phyloP scores from a whole-genome alignment of 1,140 invertebrate genomes.

The Euwallacea similis region DNA sequence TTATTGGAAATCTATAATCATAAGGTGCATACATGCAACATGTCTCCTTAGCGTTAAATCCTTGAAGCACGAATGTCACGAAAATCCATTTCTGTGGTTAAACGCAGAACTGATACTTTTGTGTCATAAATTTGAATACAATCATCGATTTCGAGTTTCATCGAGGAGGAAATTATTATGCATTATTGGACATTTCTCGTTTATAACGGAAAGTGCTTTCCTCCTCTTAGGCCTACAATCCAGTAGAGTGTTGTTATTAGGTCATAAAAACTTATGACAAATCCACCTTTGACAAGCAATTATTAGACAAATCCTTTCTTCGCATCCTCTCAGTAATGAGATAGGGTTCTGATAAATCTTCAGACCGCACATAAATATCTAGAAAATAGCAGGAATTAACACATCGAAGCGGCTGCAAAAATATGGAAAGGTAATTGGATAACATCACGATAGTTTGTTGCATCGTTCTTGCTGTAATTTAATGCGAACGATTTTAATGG shows the following conservation, averaged over 20 bases:
- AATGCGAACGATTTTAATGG: too few species aligned
- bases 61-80: conserved; percentile 16
- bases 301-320: neutral
- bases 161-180: neutral
- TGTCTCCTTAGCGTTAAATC: conserved; percentile 6
- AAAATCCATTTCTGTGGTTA: conserved; percentile 13
- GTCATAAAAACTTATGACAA: neutral
- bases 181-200: conserved; percentile 4
- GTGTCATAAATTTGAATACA: conserved; percentile 13
- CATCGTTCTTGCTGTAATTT: too few species aligned
- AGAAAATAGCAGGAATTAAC: too few species aligned
- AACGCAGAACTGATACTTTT: neutral
- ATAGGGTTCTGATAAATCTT: neutral
- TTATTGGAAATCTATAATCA: conserved; percentile 7
- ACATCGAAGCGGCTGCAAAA: neutral
- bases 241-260: neutral
- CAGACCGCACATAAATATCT: neutral
- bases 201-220: neutral
- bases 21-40: neutral
- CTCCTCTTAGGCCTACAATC: neutral
- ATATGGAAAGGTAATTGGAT: too few species aligned
- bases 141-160: neutral
- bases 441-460: too few species aligned
- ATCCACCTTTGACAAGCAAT: neutral
- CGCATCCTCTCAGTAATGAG: neutral